Evolutionary conservation across 2,797 vertebrate species (phyloP).

Genomic region (Aeoliscus strigatus): DNA sequence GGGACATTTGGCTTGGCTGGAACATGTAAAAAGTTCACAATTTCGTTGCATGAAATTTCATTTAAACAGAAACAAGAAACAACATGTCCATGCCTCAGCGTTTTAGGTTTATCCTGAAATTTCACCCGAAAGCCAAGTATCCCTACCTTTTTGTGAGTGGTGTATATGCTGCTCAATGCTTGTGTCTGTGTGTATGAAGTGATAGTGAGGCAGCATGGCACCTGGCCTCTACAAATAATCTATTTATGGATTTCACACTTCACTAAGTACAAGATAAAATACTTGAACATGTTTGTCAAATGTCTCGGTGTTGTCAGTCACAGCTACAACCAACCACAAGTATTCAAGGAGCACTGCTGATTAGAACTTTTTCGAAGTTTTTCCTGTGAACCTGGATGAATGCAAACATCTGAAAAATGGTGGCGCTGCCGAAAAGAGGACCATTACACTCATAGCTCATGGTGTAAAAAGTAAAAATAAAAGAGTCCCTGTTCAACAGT

Average conservation of each 20-base stretch:
- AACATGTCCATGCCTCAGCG: no score
- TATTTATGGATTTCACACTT: slow-evolving; percentile 72
- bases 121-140: no score
- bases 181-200: slow-evolving; percentile 19
- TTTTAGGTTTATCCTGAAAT: no score
- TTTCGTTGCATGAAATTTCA: no score
- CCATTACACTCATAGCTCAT: no score
- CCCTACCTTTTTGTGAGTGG: slow-evolving; percentile 13
- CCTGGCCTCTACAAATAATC: slow-evolving; percentile 65
- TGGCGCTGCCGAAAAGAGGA: no score
- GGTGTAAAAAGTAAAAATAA: no score
- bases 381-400: slow-evolving; percentile 1
- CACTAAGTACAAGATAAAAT: slow-evolving; percentile 64
- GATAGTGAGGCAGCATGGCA: slow-evolving; percentile 39
- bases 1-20: no score
- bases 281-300: slow-evolving; percentile 67
- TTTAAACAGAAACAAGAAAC: no score
- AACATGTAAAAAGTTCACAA: no score
- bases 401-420: neutral
- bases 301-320: slow-evolving; percentile 58
- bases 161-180: slow-evolving; percentile 9
- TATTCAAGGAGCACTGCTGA: slow-evolving; percentile 28
- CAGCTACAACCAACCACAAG: slow-evolving; percentile 44
- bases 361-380: slow-evolving; percentile 13
- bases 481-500: no score